phyloP scores from a whole-genome alignment of 1,140 invertebrate genomes.

The Chymomyza costata region DNA sequence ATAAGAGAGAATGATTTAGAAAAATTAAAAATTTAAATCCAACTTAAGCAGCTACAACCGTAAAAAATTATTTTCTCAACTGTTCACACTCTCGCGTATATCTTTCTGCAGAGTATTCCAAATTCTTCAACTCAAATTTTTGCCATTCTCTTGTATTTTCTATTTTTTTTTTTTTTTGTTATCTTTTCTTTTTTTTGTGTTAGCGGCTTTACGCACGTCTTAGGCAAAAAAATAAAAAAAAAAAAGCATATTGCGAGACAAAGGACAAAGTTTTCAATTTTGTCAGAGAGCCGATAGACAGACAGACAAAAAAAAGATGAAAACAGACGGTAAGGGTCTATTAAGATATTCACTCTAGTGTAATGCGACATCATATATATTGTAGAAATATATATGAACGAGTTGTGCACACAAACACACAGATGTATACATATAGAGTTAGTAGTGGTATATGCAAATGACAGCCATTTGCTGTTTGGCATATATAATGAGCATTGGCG shows the following conservation, averaged over 20 bases:
- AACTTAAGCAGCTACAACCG: too few species aligned
- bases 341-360: constrained; percentile 70
- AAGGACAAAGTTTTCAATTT: constrained; percentile 58
- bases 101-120: too few species aligned
- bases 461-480: constrained; percentile 63
- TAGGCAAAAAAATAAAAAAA: background rate
- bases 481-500: constrained; percentile 68
- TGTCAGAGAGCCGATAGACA: constrained; percentile 51
- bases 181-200: constrained; percentile 13
- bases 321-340: constrained; percentile 31
- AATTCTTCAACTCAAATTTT: too few species aligned
- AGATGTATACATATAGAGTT: too few species aligned
- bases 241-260: background rate
- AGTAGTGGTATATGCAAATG: constrained; percentile 66
- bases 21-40: too few species aligned
- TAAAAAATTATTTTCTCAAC: too few species aligned
- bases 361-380: constrained; percentile 62
- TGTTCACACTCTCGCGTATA: too few species aligned
- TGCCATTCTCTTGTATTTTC: too few species aligned
- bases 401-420: too few species aligned
- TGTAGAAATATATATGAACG: constrained; percentile 13
- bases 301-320: background rate
- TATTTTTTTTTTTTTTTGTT: too few species aligned
- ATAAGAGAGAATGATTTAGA: too few species aligned
- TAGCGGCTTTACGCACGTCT: constrained; percentile 44